These are phyloP conservation scores for Amblyteles armatorius DNA, from an alignment of 2,888 invertebrate genomes.

Conservation along the genomic window DNA sequence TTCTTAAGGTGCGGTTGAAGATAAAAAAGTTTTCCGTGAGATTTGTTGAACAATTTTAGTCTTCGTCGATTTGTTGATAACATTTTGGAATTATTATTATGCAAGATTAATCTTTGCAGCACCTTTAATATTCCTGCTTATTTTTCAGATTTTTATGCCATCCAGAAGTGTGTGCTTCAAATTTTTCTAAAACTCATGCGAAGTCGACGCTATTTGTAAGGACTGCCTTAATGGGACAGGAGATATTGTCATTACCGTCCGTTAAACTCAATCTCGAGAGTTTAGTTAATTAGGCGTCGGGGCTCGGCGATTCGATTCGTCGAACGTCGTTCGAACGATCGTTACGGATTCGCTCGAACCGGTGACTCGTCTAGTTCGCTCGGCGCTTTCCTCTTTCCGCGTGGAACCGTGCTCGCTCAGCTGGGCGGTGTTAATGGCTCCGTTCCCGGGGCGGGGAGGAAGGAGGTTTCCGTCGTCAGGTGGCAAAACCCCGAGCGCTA, in stretches of 20 bases:
- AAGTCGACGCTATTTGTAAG: too few species aligned
- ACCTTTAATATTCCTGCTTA: too few species aligned
- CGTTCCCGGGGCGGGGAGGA: not conserved
- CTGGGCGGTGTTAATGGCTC: slow-evolving; percentile 10
- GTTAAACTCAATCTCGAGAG: slow-evolving; percentile 56
- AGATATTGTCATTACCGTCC: slow-evolving; percentile 51
- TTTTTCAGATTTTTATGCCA: too few species aligned
- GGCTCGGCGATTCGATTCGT: slow-evolving; percentile 46
- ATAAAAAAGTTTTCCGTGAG: too few species aligned
- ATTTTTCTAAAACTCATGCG: too few species aligned
- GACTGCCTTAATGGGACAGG: not conserved
- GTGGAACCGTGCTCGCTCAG: not conserved
- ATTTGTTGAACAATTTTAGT: too few species aligned
- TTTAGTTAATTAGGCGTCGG: slow-evolving; percentile 56
- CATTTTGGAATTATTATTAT: too few species aligned
- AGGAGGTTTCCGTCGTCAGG: slow-evolving; percentile 25
- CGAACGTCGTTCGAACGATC: slow-evolving; percentile 43
- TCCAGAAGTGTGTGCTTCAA: too few species aligned
- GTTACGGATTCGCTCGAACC: slow-evolving; percentile 24
- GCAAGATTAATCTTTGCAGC: too few species aligned
- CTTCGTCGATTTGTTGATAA: too few species aligned
- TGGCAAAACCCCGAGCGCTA: slow-evolving; percentile 20
- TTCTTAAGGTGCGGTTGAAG: too few species aligned
- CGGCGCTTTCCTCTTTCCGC: not conserved
- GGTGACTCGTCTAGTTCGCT: slow-evolving; percentile 11